Conservation (phyloP, 2,888 invertebrate genomes). For the Hydriomena furcata region DNA sequence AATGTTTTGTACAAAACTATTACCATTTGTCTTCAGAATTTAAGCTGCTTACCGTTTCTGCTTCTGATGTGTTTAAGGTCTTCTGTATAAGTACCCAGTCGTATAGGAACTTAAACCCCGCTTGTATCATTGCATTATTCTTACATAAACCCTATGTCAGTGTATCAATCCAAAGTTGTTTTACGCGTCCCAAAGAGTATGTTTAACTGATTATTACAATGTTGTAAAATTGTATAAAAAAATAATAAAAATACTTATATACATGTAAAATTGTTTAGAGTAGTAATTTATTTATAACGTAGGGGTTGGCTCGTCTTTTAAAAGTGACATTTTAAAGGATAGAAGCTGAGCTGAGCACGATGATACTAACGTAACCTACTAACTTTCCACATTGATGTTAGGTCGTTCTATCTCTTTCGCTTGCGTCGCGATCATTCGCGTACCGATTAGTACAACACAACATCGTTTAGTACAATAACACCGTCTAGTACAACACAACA, state of each 20-base stretch:
- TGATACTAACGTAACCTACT: constrained; percentile 64
- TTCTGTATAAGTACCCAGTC: background rate
- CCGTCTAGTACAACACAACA: too few species aligned
- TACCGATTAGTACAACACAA: too few species aligned
- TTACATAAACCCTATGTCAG: constrained; percentile 35
- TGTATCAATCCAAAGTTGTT: constrained; percentile 76
- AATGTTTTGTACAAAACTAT: constrained; percentile 61
- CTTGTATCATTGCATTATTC: constrained; percentile 19
- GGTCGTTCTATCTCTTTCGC: too few species aligned
- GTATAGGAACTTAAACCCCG: constrained; percentile 21
- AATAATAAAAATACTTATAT: constrained; percentile 74
- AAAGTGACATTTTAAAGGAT: constrained; percentile 75
- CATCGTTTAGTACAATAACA: too few species aligned
- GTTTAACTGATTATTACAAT: constrained; percentile 69
- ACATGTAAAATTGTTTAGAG: constrained; percentile 78
- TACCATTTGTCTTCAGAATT: constrained; percentile 14
- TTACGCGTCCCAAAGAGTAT: constrained; percentile 79
- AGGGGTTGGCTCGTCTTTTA: constrained; percentile 74
- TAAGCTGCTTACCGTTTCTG: constrained; percentile 7
- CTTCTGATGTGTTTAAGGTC: constrained; percentile 9
- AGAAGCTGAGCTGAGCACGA: constrained; percentile 63
- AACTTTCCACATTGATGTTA: constrained; percentile 43
- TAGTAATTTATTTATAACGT: constrained; percentile 78
- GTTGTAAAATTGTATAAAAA: constrained; percentile 82
- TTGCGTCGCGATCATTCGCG: too few species aligned